Percentiles rank a stretch among this genome's conserved stretches.
These are phyloP conservation scores for Chlorodrepanis virens DNA, from an alignment of 2,113 vertebrate species.

Conservation along the genomic window DNA sequence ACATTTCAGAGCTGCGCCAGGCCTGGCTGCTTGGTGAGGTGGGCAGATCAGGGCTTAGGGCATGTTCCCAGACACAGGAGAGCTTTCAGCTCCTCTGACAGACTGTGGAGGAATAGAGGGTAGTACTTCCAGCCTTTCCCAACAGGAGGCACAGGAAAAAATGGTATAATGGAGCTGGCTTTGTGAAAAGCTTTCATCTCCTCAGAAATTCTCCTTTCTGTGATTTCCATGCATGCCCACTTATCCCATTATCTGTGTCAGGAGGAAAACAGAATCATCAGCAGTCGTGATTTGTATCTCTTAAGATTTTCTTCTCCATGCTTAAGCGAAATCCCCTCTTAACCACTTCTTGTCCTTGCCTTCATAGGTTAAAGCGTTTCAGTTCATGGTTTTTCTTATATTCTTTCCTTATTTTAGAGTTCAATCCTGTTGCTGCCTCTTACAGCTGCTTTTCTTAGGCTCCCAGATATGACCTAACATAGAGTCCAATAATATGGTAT, in stretches of 20 bases:
- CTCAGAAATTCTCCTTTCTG: slow-evolving; percentile 54
- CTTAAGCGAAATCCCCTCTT: slow-evolving; percentile 66
- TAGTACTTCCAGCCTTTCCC: slow-evolving; percentile 39
- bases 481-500: slow-evolving; percentile 14
- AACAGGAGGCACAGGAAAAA: slow-evolving; percentile 52
- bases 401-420: slow-evolving; percentile 9
- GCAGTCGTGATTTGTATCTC: slow-evolving; percentile 66
- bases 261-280: slow-evolving; percentile 72
- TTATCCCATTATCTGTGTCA: slow-evolving; percentile 74
- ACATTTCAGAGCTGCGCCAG: neutral
- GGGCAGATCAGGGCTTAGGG: neutral
- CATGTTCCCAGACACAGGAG: neutral
- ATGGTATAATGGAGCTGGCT: neutral
- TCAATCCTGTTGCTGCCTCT: slow-evolving; percentile 43
- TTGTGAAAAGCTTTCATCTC: slow-evolving; percentile 62
- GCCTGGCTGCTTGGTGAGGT: neutral
- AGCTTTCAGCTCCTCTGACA: neutral
- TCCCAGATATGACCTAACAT: slow-evolving; percentile 50
- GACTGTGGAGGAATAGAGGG: neutral
- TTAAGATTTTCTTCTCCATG: slow-evolving; percentile 61
- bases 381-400: slow-evolving; percentile 26
- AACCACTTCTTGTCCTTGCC: slow-evolving; percentile 66
- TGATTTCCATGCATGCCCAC: slow-evolving; percentile 69
- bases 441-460: slow-evolving; percentile 25
- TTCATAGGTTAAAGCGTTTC: slow-evolving; percentile 42